Evolutionary conservation across 2,888 invertebrate species (phyloP).

Genomic region (Biston betularia): DNA sequence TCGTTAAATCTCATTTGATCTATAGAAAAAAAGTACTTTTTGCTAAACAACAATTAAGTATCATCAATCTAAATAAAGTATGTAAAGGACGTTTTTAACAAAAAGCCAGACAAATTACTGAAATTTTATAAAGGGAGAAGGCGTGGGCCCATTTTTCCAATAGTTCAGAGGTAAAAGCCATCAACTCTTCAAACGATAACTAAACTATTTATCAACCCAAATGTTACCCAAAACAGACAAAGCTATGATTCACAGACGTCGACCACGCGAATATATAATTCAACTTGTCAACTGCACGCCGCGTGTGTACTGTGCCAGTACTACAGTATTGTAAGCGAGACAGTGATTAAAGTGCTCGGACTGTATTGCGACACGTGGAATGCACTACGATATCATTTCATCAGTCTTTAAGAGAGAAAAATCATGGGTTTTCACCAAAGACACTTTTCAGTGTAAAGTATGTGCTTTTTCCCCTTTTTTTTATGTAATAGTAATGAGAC

Average conservation of each 20-base stretch:
- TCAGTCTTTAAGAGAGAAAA: too few species aligned
- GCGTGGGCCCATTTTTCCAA: background rate
- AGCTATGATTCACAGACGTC: constrained; percentile 24
- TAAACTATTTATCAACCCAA: constrained; percentile 5
- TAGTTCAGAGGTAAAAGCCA: too few species aligned
- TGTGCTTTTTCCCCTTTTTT: too few species aligned
- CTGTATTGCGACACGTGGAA: constrained; percentile 7
- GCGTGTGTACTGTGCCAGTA: constrained; percentile 8
- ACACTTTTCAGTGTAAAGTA: too few species aligned
- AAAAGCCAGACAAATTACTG: background rate
- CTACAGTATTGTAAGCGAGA: constrained; percentile 7
- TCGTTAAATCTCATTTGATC: too few species aligned
- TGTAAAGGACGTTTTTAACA: background rate
- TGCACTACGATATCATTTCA: background rate
- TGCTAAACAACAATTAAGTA: background rate
- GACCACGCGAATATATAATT: constrained; percentile 42
- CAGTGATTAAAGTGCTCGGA: constrained; percentile 25
- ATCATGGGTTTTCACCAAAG: too few species aligned
- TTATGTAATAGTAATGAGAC: too few species aligned
- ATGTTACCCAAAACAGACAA: constrained; percentile 11
- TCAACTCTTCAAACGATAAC: background rate
- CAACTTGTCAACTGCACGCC: constrained; percentile 42
- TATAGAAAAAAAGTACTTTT: background rate
- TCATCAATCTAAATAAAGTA: background rate
- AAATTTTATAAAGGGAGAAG: too few species aligned